Conservation (phyloP, 1,140 invertebrate genomes). For the Drosophila ercepeae region DNA sequence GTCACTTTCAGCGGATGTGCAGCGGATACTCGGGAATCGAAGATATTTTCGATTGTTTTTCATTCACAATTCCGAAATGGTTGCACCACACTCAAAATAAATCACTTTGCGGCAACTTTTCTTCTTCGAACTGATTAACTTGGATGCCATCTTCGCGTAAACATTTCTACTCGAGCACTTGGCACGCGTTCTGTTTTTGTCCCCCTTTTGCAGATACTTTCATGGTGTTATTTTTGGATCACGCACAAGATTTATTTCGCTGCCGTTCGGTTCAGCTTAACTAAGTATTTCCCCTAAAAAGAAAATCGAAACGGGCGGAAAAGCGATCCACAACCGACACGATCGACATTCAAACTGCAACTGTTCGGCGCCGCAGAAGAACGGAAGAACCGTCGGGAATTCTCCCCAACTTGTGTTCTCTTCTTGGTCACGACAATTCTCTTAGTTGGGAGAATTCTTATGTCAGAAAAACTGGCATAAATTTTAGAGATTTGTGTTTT, state of each 20-base stretch:
- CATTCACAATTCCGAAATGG: conserved; percentile 17
- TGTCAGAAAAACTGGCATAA: conserved; percentile 12
- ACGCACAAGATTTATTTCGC: conserved; percentile 67
- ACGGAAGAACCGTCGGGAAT: conserved; percentile 20
- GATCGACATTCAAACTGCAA: conserved; percentile 69
- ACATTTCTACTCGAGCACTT: conserved; percentile 54
- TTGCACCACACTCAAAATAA: conserved; percentile 34
- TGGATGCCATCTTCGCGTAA: conserved; percentile 24
- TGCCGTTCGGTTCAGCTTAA: conserved; percentile 34
- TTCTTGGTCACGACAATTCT: conserved; percentile 18
- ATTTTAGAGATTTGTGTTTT: neutral
- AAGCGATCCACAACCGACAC: conserved; percentile 48
- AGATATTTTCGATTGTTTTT: conserved; percentile 29
- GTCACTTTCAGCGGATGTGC: conserved; percentile 27
- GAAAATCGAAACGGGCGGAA: conserved; percentile 1
- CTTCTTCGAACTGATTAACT: conserved; percentile 37
- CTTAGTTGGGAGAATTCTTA: conserved; percentile 14
- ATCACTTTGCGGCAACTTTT: conserved; percentile 24
- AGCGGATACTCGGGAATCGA: conserved; percentile 38
- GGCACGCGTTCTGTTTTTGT: conserved; percentile 59
- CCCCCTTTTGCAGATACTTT: conserved; percentile 46
- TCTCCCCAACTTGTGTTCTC: conserved; percentile 15
- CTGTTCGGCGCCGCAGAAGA: conserved; percentile 33
- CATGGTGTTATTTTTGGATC: conserved; percentile 52
- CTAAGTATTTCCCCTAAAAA: conserved; percentile 23